These are phyloP conservation scores for Catostylus mosaicus DNA, from an alignment of 30 jellyfish, hydroid and myxozoan genomes.

Conservation along the genomic window DNA sequence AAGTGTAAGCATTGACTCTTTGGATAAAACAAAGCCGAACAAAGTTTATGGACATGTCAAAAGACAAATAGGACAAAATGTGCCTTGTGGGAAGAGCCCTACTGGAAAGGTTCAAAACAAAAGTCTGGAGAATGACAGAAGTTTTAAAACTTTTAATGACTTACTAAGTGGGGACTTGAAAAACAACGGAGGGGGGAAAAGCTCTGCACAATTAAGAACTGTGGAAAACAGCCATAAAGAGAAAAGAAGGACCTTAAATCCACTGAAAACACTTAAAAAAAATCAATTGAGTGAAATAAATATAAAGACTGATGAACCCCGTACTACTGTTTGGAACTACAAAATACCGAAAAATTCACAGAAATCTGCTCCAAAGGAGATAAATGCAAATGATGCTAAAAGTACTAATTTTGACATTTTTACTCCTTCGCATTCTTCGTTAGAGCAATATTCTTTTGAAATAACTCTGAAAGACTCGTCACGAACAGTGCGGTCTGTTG, in stretches of 20 bases:
- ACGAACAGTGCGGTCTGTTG: constrained; percentile 6
- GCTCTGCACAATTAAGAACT: not conserved
- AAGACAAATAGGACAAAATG: not conserved
- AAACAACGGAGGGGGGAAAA: not conserved
- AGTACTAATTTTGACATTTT: no score
- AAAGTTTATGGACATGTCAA: not conserved
- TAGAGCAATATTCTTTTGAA: not conserved
- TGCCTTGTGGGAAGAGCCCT: not conserved
- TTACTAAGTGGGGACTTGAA: not conserved
- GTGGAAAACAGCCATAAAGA: not conserved
- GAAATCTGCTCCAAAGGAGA: no score
- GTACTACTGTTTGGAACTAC: not conserved
- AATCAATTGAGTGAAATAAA: not conserved
- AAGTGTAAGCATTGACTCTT: not conserved
- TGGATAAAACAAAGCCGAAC: not conserved
- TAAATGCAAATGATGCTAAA: no score
- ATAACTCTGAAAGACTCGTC: constrained; percentile 3
- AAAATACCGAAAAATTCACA: not conserved
- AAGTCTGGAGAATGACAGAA: not conserved
- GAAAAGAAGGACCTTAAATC: not conserved
- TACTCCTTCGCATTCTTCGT: not conserved
- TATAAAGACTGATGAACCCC: not conserved
- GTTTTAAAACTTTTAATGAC: not conserved
- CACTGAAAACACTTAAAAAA: not conserved
- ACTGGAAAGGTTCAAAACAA: not conserved